Percentiles rank a stretch among this genome's conserved stretches.
These are phyloP conservation scores for Euphysa ruthae DNA, from an alignment of 30 jellyfish, hydroid and myxozoan genomes.

Conservation along the genomic window DNA sequence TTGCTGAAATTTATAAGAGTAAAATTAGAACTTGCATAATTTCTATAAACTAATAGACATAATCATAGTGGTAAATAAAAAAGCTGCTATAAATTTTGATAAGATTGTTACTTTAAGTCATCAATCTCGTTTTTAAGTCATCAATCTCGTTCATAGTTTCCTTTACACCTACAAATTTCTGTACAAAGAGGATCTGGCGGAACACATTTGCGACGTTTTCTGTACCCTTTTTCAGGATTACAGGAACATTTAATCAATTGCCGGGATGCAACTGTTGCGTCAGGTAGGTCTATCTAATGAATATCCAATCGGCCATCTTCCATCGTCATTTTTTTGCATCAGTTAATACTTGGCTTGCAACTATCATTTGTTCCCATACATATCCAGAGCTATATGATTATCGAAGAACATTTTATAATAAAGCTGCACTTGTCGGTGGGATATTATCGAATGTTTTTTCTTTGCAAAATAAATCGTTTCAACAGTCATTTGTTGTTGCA, in stretches of 20 bases:
- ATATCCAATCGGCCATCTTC: neutral
- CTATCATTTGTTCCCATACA: neutral
- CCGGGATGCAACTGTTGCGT: neutral
- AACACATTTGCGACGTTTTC: neutral
- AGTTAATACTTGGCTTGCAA: neutral
- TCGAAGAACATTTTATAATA: neutral
- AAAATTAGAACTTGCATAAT: too few species aligned
- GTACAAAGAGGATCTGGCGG: too few species aligned
- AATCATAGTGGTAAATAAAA: too few species aligned
- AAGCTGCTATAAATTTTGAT: too few species aligned
- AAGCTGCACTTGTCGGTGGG: slow-evolving; percentile 1
- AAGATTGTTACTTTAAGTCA: too few species aligned
- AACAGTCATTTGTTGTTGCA: slow-evolving; percentile 1
- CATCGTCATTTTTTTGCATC: neutral
- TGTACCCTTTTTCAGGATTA: neutral
- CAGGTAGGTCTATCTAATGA: neutral
- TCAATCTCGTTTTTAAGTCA: too few species aligned
- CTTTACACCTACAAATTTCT: too few species aligned
- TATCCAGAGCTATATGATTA: neutral
- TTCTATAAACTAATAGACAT: too few species aligned
- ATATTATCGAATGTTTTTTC: neutral
- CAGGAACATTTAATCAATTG: slow-evolving; percentile 1
- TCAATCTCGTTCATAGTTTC: too few species aligned
- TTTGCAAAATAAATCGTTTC: slow-evolving; percentile 5
- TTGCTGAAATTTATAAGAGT: too few species aligned